phyloP scores from a whole-genome alignment of 2,888 invertebrate genomes.

The Deladenus siricidicola region DNA sequence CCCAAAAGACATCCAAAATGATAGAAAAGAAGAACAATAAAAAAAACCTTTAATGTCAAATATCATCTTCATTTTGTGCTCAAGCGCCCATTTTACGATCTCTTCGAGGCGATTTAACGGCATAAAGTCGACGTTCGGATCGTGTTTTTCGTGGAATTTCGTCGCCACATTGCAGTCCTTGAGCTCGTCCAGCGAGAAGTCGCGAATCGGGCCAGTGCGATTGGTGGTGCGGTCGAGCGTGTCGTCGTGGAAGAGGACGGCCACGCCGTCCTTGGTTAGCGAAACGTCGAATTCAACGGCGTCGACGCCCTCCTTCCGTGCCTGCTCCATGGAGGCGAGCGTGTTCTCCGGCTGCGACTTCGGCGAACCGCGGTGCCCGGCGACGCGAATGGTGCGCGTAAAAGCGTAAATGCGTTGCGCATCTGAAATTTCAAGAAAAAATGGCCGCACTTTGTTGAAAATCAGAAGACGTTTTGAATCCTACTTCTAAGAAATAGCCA shows the following conservation, averaged over 20 bases:
- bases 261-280: constrained; percentile 67
- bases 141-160: constrained; percentile 20
- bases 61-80: constrained; percentile 65
- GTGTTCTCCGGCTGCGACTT: constrained; percentile 45
- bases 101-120: constrained; percentile 67
- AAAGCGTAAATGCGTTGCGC: background rate
- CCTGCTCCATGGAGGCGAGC: constrained; percentile 43
- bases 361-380: constrained; percentile 47
- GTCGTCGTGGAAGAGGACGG: constrained; percentile 70
- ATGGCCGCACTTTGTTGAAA: no score
- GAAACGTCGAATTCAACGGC: constrained; percentile 72
- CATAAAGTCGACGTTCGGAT: background rate
- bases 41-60: constrained; percentile 67
- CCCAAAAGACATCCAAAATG: background rate
- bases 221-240: constrained; percentile 60
- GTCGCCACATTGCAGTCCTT: constrained; percentile 31
- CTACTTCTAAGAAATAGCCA: no score
- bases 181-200: constrained; percentile 33
- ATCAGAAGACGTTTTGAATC: no score
- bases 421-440: no score
- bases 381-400: background rate
- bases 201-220: constrained; percentile 35
- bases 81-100: constrained; percentile 64
- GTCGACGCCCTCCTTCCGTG: constrained; percentile 63
- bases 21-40: background rate